Evolutionary conservation across 2,113 vertebrate species (phyloP).

Genomic region (Lagopus muta): DNA sequence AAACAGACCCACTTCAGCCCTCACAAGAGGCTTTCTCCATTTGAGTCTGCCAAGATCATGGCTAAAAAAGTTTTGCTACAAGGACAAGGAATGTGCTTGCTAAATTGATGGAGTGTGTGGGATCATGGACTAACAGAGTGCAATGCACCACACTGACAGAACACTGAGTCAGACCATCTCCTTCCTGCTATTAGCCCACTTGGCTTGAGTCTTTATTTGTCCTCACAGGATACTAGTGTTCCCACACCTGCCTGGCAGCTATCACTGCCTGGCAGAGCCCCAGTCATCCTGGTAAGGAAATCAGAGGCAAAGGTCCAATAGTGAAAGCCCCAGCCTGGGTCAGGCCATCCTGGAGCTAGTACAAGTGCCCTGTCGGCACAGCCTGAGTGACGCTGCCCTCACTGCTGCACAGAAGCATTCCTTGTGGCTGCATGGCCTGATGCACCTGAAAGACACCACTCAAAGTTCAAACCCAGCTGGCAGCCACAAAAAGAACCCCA

Average conservation of each 20-base stretch:
- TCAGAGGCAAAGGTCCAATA: not conserved
- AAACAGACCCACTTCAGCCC: not conserved
- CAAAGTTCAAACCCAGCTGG: conserved; percentile 30
- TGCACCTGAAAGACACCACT: not conserved
- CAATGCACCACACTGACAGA: not conserved
- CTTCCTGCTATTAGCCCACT: not conserved
- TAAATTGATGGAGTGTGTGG: not conserved
- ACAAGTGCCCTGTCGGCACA: not conserved
- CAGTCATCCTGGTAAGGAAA: not conserved
- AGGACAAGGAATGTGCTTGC: not conserved
- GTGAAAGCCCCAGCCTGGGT: not conserved
- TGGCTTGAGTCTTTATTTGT: not conserved
- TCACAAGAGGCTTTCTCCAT: not conserved
- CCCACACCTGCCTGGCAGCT: not conserved
- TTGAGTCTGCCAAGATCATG: not conserved
- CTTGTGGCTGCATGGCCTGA: not conserved
- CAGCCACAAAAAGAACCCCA: not conserved
- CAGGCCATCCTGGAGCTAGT: not conserved
- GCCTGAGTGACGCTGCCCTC: not conserved
- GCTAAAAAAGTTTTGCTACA: not conserved
- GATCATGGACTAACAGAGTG: not conserved
- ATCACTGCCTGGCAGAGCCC: not conserved
- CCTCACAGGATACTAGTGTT: not conserved
- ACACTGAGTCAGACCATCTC: not conserved
- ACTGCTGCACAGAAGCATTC: not conserved